Percentiles rank a stretch among this genome's conserved stretches.
These are phyloP conservation scores for Cladopsammia gracilis DNA, from an alignment of 64 coral and sea anemone genomes.

Conservation along the genomic window DNA sequence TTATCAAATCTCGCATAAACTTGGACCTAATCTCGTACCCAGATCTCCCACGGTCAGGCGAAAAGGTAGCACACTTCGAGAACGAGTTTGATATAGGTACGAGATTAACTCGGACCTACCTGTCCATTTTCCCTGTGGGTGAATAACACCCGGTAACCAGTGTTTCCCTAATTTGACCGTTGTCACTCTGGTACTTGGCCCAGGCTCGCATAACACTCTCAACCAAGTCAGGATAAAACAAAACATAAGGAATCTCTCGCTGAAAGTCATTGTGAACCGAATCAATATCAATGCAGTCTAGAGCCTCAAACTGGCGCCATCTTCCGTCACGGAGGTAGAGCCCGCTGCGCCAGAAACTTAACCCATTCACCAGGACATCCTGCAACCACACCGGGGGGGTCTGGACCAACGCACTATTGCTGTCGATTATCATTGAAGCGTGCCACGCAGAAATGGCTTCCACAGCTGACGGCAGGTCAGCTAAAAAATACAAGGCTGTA, in stretches of 20 bases:
- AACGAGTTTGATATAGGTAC: no score
- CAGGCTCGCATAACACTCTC: slow-evolving; percentile 70
- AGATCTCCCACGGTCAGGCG: no score
- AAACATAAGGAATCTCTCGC: slow-evolving; percentile 70
- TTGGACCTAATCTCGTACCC: no score
- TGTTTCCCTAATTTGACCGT: slow-evolving; percentile 62
- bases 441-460: slow-evolving; percentile 67
- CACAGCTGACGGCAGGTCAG: slow-evolving; percentile 47
- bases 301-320: slow-evolving; percentile 82
- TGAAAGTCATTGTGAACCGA: slow-evolving; percentile 88
- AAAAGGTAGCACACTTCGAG: no score
- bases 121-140: slow-evolving; percentile 41
- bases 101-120: background rate
- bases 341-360: slow-evolving; percentile 85
- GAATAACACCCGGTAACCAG: slow-evolving; percentile 46
- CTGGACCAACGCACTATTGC: background rate
- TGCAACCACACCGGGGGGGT: slow-evolving; percentile 66
- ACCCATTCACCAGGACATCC: slow-evolving; percentile 72
- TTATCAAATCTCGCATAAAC: no score
- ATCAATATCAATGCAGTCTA: slow-evolving; percentile 82
- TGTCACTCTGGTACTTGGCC: slow-evolving; percentile 60
- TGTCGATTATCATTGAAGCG: slow-evolving; percentile 67
- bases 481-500: slow-evolving; percentile 48
- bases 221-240: slow-evolving; percentile 85
- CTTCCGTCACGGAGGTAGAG: slow-evolving; percentile 69